Percentiles rank a stretch among this genome's conserved stretches.
Conservation (phyloP, 2,888 invertebrate genomes). For the Amiota mariae region DNA sequence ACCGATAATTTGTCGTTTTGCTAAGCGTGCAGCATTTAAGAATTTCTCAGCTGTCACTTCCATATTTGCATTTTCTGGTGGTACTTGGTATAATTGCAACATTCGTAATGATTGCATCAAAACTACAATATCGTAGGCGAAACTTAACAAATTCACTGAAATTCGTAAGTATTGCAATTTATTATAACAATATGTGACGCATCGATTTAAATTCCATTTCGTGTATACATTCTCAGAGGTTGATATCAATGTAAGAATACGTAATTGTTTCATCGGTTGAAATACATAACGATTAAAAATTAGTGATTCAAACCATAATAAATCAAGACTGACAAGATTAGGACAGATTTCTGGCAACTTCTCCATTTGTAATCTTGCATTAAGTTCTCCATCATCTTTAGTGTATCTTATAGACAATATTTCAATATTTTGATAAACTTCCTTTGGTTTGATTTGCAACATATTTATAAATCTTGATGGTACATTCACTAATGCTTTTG, state of each 20-base stretch:
- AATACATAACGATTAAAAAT: no score
- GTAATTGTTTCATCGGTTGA: no score
- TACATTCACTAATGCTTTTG: constrained; percentile 49
- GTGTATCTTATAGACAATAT: constrained; percentile 45
- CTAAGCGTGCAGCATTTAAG: constrained; percentile 38
- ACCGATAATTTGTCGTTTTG: constrained; percentile 50
- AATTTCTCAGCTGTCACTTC: constrained; percentile 45
- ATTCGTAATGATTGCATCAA: constrained; percentile 45
- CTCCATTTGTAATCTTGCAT: constrained; percentile 23
- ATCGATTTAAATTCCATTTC: constrained; percentile 29
- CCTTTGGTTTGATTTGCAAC: constrained; percentile 32
- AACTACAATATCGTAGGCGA: constrained; percentile 43
- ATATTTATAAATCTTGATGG: constrained; percentile 35
- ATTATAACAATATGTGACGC: constrained; percentile 45
- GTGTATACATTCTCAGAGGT: no score
- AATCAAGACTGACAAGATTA: constrained; percentile 33
- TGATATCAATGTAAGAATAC: no score
- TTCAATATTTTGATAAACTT: constrained; percentile 33
- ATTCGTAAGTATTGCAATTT: constrained; percentile 46
- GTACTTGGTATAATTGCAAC: constrained; percentile 3
- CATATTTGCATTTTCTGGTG: constrained; percentile 6
- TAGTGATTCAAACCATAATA: no score
- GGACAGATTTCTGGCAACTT: constrained; percentile 40
- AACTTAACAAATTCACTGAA: constrained; percentile 46
- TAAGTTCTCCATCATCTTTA: not conserved